Evolutionary conservation across 2,797 vertebrate genomes (phyloP).

Genomic region (Onychomys leucogaster): DNA sequence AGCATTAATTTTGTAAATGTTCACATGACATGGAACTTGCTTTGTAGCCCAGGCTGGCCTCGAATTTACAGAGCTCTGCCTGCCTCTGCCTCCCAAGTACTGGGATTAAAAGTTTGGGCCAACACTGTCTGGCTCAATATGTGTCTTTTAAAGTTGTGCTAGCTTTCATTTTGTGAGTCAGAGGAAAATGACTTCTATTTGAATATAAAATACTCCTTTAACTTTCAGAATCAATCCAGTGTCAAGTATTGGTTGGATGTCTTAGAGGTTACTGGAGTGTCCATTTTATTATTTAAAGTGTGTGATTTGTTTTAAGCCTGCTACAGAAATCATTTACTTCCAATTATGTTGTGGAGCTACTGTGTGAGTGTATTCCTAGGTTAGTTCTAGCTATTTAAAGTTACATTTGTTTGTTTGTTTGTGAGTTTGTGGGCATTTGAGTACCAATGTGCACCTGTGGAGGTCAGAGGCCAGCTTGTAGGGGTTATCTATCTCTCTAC

Average conservation of each 20-base stretch:
- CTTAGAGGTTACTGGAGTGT: slow-evolving; percentile 55
- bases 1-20: slow-evolving; percentile 46
- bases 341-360: slow-evolving; percentile 22
- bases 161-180: slow-evolving; percentile 55
- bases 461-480: not conserved
- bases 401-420: not conserved
- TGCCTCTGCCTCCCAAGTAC: not conserved
- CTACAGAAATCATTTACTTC: slow-evolving; percentile 58
- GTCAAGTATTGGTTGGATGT: slow-evolving; percentile 44
- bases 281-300: slow-evolving; percentile 66
- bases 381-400: slow-evolving; percentile 14
- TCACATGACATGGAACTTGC: not conserved
- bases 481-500: not conserved
- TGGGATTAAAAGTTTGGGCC: not conserved
- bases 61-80: not conserved
- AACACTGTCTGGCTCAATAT: not conserved
- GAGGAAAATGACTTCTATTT: slow-evolving; percentile 40
- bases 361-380: not conserved
- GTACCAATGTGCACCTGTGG: not conserved
- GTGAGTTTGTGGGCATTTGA: not conserved
- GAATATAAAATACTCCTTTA: slow-evolving; percentile 61
- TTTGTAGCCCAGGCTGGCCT: not conserved
- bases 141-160: slow-evolving; percentile 62
- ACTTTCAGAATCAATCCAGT: slow-evolving; percentile 67
- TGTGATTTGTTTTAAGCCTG: slow-evolving; percentile 58